phyloP scores from a whole-genome alignment of 2,888 invertebrate species.

The Marronus borbonicus region DNA sequence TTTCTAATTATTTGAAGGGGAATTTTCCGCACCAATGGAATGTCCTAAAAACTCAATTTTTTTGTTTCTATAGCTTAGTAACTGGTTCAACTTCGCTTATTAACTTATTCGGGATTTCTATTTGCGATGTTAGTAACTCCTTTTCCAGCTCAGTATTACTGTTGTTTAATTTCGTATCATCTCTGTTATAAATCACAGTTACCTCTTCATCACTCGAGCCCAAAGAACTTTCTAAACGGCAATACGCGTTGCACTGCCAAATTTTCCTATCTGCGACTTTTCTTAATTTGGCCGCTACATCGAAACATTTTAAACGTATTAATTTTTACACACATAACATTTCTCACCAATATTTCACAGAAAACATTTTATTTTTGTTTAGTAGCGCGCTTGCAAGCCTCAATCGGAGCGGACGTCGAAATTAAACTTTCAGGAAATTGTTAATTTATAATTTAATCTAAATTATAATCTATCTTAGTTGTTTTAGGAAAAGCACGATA shows the following conservation, averaged over 20 bases:
- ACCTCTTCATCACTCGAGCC: not conserved
- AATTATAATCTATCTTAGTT: no score
- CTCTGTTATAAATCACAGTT: not conserved
- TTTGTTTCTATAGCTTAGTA: not conserved
- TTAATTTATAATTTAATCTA: no score
- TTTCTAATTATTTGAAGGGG: not conserved
- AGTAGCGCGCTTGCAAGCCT: no score
- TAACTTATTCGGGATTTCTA: not conserved
- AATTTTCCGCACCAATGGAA: not conserved
- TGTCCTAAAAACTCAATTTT: not conserved
- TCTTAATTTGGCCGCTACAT: not conserved
- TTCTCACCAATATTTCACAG: not conserved
- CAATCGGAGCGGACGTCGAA: no score
- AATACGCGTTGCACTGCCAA: not conserved
- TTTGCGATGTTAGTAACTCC: not conserved
- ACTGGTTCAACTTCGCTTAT: not conserved
- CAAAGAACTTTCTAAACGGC: not conserved
- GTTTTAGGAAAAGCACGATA: no score
- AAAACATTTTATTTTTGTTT: not conserved
- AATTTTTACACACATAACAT: not conserved
- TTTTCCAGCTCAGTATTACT: no score
- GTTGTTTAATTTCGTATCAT: not conserved
- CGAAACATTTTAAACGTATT: not conserved
- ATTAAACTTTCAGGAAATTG: no score
- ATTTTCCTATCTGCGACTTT: not conserved